Evolutionary conservation across 2,888 invertebrate species (phyloP).

Genomic region (Drosophila demipolita): DNA sequence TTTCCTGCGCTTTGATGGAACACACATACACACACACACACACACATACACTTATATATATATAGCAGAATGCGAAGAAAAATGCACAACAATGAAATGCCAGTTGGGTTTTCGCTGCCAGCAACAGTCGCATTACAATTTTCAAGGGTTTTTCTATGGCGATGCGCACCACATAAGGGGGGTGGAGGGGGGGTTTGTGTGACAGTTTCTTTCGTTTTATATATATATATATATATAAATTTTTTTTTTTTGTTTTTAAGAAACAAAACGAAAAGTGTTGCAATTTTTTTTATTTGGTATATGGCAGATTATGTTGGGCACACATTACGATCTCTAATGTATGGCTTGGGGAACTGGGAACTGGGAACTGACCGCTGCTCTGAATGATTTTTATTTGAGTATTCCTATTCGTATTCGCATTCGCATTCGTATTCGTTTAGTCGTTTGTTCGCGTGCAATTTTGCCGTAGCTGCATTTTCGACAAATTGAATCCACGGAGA

Average conservation of each 20-base stretch:
- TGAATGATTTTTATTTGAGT: slow-evolving; percentile 51
- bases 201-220: slow-evolving; percentile 1
- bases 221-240: too few species aligned
- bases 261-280: slow-evolving; percentile 44
- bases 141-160: slow-evolving; percentile 24
- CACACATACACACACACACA: slow-evolving; percentile 30
- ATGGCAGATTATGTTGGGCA: slow-evolving; percentile 31
- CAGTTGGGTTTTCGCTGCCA: slow-evolving; percentile 59
- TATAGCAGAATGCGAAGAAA: slow-evolving; percentile 66
- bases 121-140: slow-evolving; percentile 64
- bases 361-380: not conserved
- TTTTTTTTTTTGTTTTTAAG: not conserved
- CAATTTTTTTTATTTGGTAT: slow-evolving; percentile 51
- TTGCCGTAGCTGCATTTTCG: slow-evolving; percentile 59
- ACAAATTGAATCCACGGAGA: slow-evolving; percentile 72
- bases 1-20: slow-evolving; percentile 78
- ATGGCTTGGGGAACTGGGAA: slow-evolving; percentile 33
- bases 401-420: not conserved
- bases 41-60: slow-evolving; percentile 27
- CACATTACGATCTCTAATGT: slow-evolving; percentile 64
- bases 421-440: not conserved
- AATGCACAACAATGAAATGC: slow-evolving; percentile 80
- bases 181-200: not conserved
- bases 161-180: not conserved
- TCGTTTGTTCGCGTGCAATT: slow-evolving; percentile 51